Base-by-base conservation (phyloP, 2,797 vertebrate species). In the Lutjanus argentimaculatus region DNA sequence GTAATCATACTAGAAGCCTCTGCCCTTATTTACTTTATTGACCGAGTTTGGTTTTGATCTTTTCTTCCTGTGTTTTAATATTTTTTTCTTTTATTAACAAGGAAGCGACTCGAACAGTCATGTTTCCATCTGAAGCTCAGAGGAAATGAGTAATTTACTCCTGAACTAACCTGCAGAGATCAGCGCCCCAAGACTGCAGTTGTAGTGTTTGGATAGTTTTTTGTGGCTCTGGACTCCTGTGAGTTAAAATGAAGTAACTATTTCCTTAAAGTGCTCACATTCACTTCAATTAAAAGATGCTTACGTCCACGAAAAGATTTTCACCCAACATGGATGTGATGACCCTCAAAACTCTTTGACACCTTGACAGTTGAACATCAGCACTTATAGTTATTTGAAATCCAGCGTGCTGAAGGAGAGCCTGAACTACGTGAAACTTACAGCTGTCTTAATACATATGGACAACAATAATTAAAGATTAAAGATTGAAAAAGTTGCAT, bases 141-240 rank as follows among this genome's bases (percentile, higher is more conserved):
- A 63, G 0, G 64, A 80, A 74, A 63, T 67, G 55, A 53, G 8
- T 63, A 15, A 63, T 61, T 67, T 36, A 67, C 14, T 52, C 46
- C 36, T 59, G 22, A 48, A 72, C 45, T 21, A 66, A 66, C 36
- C 43, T 45, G 16, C 70, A 56, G 43, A 21, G 30, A 17, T 75
- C 51, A 30, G 30, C 1, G 1, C 15, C 17, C 58, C 9, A 0
- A 51, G 16, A 21, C 46, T 30, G 7, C 17, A 30, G 40, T 52
- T 1, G 12, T 36, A 42, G 7, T 19, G 49, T 13, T 36, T 36
- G 30, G 30, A 36, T 36, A 36, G 17, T 15, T 7, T 42, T 42
- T 36, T 36, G 4, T 36, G 6, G 30, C 6, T 36, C 30, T 36
- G 30, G 30, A 36, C 30, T 36, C 30, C 30, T 36, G 4, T 36